Evolutionary conservation across 2,888 invertebrate genomes (phyloP).

Genomic region (Ceraclea dissimilis): DNA sequence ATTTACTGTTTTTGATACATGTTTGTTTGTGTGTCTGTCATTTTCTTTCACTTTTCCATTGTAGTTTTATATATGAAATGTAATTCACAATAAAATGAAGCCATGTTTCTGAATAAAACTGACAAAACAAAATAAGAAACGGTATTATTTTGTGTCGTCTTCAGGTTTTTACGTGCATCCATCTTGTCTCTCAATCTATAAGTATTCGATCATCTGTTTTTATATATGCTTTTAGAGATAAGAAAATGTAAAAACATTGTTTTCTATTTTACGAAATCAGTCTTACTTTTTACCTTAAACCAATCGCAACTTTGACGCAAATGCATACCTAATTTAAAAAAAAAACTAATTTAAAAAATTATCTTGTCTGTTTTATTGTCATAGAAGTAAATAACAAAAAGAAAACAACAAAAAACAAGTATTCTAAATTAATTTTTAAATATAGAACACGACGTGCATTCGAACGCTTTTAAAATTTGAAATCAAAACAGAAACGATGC

Average conservation of each 20-base stretch:
- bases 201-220: background rate
- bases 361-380: too few relatives aligned
- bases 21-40: background rate
- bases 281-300: slow-evolving; percentile 11
- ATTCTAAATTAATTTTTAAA: too few relatives aligned
- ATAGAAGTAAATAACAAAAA: too few relatives aligned
- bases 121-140: slow-evolving; percentile 36
- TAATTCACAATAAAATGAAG: slow-evolving; percentile 38
- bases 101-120: slow-evolving; percentile 49
- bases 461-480: too few relatives aligned
- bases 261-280: slow-evolving; percentile 14
- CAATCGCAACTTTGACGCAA: slow-evolving; percentile 2
- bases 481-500: too few relatives aligned
- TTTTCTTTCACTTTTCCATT: background rate
- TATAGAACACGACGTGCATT: too few relatives aligned
- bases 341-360: too few relatives aligned
- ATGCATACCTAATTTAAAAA: too few relatives aligned
- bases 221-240: slow-evolving; percentile 6
- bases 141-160: slow-evolving; percentile 30
- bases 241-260: slow-evolving; percentile 3
- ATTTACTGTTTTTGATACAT: background rate
- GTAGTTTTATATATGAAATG: slow-evolving; percentile 15
- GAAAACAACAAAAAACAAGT: too few relatives aligned
- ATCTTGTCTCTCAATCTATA: slow-evolving; percentile 7
- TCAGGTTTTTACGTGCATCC: slow-evolving; percentile 24